These are phyloP conservation scores for Eustalomyia histrio DNA, from an alignment of 2,888 invertebrate species.

Conservation along the genomic window DNA sequence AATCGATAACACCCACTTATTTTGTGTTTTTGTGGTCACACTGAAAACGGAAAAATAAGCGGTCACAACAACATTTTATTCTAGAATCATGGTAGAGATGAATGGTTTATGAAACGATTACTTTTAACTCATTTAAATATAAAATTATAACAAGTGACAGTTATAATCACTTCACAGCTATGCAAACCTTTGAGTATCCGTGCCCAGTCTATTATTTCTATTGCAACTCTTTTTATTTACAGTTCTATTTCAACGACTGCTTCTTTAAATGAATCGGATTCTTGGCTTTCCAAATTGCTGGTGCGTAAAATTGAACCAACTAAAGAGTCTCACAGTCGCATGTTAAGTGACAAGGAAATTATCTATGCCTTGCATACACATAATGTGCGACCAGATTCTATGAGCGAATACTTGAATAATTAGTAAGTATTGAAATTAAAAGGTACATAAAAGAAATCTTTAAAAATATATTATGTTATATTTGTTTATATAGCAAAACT, in stretches of 20 bases:
- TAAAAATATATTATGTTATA: neutral
- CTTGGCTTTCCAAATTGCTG: constrained; percentile 93
- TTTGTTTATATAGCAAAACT: constrained; percentile 83
- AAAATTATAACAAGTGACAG: too few relatives aligned
- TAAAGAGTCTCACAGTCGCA: constrained; percentile 97
- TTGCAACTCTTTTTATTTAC: constrained; percentile 12
- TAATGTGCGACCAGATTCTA: constrained; percentile 93
- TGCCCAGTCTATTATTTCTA: too few relatives aligned
- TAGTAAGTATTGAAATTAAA: constrained; percentile 85
- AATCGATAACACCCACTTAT: too few relatives aligned
- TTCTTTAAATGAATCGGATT: constrained; percentile 80
- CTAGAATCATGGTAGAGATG: too few relatives aligned
- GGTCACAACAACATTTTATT: too few relatives aligned
- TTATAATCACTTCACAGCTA: too few relatives aligned
- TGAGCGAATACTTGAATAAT: constrained; percentile 91
- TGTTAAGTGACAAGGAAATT: constrained; percentile 97
- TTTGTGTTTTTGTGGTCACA: too few relatives aligned
- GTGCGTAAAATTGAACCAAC: constrained; percentile 96
- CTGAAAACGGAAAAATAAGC: too few relatives aligned
- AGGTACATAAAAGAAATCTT: too few relatives aligned
- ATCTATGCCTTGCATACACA: constrained; percentile 98
- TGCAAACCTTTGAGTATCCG: too few relatives aligned
- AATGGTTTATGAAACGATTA: too few relatives aligned
- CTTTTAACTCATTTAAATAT: too few relatives aligned
- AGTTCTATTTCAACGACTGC: constrained; percentile 73